Conservation (phyloP, 2,888 invertebrate species). For the Catocala nupta region DNA sequence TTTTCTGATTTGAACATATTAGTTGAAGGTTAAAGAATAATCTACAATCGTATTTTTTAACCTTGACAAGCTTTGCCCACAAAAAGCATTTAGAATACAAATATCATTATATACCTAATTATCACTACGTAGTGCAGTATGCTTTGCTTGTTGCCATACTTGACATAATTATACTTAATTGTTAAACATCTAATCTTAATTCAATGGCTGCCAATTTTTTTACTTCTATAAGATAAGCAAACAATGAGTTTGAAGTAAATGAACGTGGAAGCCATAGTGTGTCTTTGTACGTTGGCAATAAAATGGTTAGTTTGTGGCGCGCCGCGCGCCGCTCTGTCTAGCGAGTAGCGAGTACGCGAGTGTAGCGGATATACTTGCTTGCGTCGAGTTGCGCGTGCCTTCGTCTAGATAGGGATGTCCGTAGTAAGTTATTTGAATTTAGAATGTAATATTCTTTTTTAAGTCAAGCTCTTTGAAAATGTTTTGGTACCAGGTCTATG, state of each 20-base stretch:
- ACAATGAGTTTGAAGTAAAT: conserved; percentile 27
- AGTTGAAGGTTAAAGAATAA: too few species aligned
- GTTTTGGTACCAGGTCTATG: too few species aligned
- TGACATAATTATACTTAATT: not conserved
- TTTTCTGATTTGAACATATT: too few species aligned
- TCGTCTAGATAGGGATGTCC: conserved; percentile 13
- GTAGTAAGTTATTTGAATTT: not conserved
- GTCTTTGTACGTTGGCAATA: conserved; percentile 21
- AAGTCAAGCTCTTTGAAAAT: too few species aligned
- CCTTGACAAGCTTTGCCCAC: too few species aligned
- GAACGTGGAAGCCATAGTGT: conserved; percentile 17
- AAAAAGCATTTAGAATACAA: too few species aligned
- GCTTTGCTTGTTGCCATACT: not conserved
- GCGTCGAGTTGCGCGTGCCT: conserved; percentile 7
- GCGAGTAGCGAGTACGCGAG: conserved; percentile 14
- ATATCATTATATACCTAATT: too few species aligned
- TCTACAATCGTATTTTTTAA: too few species aligned
- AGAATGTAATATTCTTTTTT: too few species aligned
- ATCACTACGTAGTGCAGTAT: too few species aligned
- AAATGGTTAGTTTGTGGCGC: conserved; percentile 35
- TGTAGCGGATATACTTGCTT: conserved; percentile 5
- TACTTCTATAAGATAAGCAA: conserved; percentile 26
- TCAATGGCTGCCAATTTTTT: conserved; percentile 1
- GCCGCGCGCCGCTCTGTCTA: conserved; percentile 52
- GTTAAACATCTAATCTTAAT: not conserved